A percentile compares a stretch with the other conserved stretches of the same genome.
Conservation (phyloP, 2,888 invertebrate genomes). For the Rhynchonema sp. region DNA sequence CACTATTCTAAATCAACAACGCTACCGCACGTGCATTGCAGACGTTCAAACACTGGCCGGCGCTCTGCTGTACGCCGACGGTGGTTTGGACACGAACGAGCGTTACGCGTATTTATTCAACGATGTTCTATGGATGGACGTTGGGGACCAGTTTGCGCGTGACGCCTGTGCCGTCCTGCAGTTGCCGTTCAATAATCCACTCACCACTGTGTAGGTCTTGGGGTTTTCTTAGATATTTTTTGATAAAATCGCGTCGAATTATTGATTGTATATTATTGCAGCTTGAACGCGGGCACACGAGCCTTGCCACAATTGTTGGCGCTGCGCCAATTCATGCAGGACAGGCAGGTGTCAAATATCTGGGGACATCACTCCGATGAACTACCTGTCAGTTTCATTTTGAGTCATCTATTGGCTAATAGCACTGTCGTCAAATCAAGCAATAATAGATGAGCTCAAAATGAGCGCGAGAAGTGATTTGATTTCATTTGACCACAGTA, state of each 20-base stretch:
- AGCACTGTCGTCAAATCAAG: too few species aligned
- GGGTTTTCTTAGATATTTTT: not conserved
- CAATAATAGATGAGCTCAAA: too few species aligned
- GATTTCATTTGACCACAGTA: not conserved
- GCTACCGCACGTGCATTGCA: too few species aligned
- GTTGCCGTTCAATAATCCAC: constrained; percentile 66
- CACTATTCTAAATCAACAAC: too few species aligned
- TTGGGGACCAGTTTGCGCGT: constrained; percentile 67
- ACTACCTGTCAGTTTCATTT: constrained; percentile 1
- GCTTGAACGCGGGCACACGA: constrained; percentile 73
- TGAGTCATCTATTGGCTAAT: too few species aligned
- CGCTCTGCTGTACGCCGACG: constrained; percentile 52
- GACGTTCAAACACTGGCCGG: constrained; percentile 71
- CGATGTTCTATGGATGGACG: constrained; percentile 58
- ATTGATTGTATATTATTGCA: constrained; percentile 17
- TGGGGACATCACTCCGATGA: constrained; percentile 3
- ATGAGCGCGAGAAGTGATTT: too few species aligned
- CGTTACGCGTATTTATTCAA: constrained; percentile 50
- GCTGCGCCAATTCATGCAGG: constrained; percentile 74
- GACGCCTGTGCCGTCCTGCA: constrained; percentile 79
- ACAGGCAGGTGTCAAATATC: constrained; percentile 49
- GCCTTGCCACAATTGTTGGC: constrained; percentile 83
- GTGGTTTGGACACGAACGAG: not conserved
- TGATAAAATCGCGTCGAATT: not conserved
- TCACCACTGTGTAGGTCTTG: constrained; percentile 52